Evolutionary conservation across 2,113 vertebrate species (phyloP).

Genomic region (Lucifuga dentata): DNA sequence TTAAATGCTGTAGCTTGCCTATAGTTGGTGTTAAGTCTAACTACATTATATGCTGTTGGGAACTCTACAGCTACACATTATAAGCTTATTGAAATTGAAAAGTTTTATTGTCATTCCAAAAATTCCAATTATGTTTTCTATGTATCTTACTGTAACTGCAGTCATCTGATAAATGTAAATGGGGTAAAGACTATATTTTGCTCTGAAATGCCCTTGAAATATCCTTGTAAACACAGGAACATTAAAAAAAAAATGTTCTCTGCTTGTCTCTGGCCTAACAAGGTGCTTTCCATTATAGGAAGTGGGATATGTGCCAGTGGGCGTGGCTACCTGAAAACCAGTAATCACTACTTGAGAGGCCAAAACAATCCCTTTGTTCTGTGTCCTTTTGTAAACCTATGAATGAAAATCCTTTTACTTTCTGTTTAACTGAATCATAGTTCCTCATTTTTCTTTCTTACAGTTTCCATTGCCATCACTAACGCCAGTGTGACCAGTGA

Average conservation of each 20-base stretch:
- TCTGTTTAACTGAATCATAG: constrained; percentile 49
- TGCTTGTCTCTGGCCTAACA: constrained; percentile 2
- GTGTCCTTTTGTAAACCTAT: neutral
- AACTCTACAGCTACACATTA: no score
- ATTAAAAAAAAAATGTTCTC: constrained; percentile 2
- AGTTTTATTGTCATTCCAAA: no score
- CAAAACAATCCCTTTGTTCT: constrained; percentile 12
- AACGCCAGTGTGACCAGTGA: neutral
- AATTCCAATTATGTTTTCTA: no score
- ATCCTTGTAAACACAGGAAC: no score
- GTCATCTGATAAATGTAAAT: neutral
- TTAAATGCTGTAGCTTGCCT: no score
- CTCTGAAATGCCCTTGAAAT: neutral
- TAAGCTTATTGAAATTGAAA: no score
- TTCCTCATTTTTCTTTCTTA: constrained; percentile 56
- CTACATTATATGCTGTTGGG: no score
- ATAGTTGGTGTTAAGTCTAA: no score
- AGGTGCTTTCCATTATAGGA: constrained; percentile 23
- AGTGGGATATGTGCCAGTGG: constrained; percentile 9
- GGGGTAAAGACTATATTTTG: neutral
- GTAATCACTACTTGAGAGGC: neutral
- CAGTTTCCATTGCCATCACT: constrained; percentile 17
- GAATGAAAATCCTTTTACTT: constrained; percentile 61
- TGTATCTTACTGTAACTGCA: neutral
- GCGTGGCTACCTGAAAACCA: neutral